phyloP scores from a whole-genome alignment of 1,140 invertebrate genomes.

The Stegodyphus mimosarum region DNA sequence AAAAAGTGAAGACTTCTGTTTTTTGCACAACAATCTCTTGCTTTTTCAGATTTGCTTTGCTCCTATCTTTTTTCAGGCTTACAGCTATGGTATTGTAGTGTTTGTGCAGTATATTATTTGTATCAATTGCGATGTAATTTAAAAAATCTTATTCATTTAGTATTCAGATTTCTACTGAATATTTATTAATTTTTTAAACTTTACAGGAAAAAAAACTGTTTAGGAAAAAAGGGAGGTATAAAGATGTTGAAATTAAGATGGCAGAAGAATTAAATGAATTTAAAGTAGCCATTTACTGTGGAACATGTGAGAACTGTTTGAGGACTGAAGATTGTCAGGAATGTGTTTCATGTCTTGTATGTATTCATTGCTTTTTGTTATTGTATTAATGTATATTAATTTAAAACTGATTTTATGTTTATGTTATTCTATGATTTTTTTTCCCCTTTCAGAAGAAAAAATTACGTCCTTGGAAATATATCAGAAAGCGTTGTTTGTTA shows the following conservation, averaged over 20 bases:
- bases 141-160: no score
- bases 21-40: no score
- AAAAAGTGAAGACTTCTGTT: no score
- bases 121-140: no score
- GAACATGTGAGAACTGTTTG: constrained; percentile 53
- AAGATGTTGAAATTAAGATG: constrained; percentile 34
- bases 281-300: constrained; percentile 44
- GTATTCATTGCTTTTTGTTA: no score
- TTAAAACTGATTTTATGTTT: neutral
- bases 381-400: no score
- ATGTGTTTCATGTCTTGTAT: constrained; percentile 53
- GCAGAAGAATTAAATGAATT: constrained; percentile 26
- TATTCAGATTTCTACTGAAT: no score
- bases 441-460: constrained; percentile 42
- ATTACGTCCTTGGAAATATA: constrained; percentile 41
- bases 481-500: constrained; percentile 28
- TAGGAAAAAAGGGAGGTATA: constrained; percentile 41
- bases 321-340: constrained; percentile 59
- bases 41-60: no score
- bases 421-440: neutral
- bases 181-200: no score
- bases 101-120: no score
- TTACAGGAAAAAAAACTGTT: constrained; percentile 52
- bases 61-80: no score
- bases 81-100: no score